Evolutionary conservation across 2,888 invertebrate genomes (phyloP).

Genomic region (Monopis laevigella): DNA sequence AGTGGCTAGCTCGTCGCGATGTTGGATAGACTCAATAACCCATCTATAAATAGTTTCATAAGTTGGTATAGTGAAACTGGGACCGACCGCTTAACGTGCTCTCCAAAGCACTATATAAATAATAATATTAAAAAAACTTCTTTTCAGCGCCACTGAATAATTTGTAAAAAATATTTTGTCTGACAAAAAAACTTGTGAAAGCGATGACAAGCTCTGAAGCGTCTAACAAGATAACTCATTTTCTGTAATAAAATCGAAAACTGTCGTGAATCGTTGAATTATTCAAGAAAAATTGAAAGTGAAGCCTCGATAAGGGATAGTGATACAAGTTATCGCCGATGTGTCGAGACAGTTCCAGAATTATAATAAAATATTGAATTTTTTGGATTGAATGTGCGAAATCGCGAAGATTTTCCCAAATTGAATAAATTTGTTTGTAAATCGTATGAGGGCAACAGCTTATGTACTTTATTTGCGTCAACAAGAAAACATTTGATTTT

Average conservation of each 20-base stretch:
- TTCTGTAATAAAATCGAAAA: conserved; percentile 39
- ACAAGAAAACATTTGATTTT: conserved; percentile 8
- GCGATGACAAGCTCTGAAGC: conserved; percentile 21
- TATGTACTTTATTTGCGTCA: conserved; percentile 10
- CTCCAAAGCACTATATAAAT: no score
- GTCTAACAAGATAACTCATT: conserved; percentile 41
- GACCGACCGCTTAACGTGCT: no score
- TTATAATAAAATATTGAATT: conserved; percentile 50
- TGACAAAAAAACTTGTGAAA: neutral
- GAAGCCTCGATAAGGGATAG: conserved; percentile 25
- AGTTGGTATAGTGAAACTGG: no score
- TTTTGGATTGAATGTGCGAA: conserved; percentile 21
- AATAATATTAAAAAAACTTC: neutral
- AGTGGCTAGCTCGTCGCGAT: no score
- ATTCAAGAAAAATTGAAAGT: conserved; percentile 56
- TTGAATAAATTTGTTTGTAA: conserved; percentile 9
- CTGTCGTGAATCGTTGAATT: conserved; percentile 38
- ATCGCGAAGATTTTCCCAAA: conserved; percentile 8
- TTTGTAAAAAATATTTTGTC: neutral
- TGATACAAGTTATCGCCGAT: conserved; percentile 41
- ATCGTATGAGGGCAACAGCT: neutral
- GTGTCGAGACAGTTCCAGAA: conserved; percentile 41
- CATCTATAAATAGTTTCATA: no score
- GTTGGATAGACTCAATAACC: no score
- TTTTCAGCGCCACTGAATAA: neutral